These are phyloP conservation scores for Mungos mungo DNA, from an alignment of 2,113 vertebrate genomes.

Conservation along the genomic window DNA sequence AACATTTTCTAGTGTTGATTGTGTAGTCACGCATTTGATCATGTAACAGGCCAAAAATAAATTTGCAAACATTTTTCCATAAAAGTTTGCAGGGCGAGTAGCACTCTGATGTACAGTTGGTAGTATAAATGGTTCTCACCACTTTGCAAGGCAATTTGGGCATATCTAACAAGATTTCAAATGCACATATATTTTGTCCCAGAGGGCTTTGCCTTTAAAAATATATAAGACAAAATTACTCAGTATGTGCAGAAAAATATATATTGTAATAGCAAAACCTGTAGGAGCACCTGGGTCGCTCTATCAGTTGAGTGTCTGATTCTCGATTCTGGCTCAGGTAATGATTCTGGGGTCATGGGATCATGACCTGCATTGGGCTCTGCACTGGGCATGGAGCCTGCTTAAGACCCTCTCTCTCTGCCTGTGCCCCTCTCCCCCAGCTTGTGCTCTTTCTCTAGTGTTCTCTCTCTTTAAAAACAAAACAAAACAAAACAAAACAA, in stretches of 20 bases:
- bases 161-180: not conserved
- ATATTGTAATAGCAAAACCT: not conserved
- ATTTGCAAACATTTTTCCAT: not conserved
- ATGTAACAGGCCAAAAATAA: not conserved
- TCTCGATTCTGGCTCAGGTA: too few relatives aligned
- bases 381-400: too few relatives aligned
- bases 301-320: too few relatives aligned
- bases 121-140: not conserved
- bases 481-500: too few relatives aligned
- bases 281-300: not conserved
- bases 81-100: not conserved
- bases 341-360: too few relatives aligned
- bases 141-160: not conserved
- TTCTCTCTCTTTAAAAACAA: too few relatives aligned
- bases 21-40: not conserved
- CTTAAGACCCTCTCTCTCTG: too few relatives aligned
- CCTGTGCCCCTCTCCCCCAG: too few relatives aligned
- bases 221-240: not conserved
- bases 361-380: too few relatives aligned
- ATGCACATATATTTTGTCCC: not conserved
- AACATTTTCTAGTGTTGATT: not conserved
- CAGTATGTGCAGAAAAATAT: not conserved
- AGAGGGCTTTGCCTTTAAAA: not conserved
- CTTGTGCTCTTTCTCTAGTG: too few relatives aligned
- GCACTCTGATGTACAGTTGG: not conserved